Percentiles rank a stretch among this genome's conserved stretches.
Conservation (phyloP, 2,797 vertebrate genomes). For the Tokudaia tokunoshimensis region DNA sequence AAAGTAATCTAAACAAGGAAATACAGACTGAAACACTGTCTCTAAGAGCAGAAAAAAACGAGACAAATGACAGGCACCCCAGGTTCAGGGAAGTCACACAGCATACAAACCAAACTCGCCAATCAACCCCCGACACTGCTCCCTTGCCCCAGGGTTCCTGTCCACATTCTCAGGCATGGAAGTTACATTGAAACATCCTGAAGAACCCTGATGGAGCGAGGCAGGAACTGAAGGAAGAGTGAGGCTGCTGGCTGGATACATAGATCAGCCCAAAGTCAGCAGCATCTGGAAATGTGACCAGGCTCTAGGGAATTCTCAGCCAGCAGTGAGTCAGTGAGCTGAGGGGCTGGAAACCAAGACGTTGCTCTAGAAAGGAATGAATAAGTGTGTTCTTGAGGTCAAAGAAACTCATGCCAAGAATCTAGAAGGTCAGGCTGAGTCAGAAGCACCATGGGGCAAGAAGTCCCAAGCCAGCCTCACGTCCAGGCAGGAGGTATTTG, state of each 20-base stretch:
- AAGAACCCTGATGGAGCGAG: conserved; percentile 5
- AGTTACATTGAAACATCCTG: neutral
- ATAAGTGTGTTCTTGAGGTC: conserved; percentile 51
- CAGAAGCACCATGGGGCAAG: conserved; percentile 36
- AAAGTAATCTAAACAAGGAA: neutral
- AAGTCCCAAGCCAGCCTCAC: neutral
- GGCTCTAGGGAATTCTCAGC: neutral
- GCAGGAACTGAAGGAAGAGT: conserved; percentile 16
- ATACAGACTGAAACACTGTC: neutral
- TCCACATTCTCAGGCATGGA: neutral
- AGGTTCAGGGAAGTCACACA: neutral
- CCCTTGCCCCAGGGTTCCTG: neutral
- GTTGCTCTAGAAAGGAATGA: conserved; percentile 19
- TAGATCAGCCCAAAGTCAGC: conserved; percentile 4
- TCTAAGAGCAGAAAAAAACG: neutral
- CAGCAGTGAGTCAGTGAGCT: conserved; percentile 40
- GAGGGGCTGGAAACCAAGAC: conserved; percentile 1
- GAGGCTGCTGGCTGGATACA: neutral
- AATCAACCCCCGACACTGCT: neutral
- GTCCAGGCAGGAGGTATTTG: neutral
- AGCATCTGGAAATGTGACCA: conserved; percentile 29
- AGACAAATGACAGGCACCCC: neutral
- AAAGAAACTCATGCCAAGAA: conserved; percentile 19
- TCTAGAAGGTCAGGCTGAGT: conserved; percentile 56
- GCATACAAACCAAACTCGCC: neutral